Evolutionary conservation across 2,888 invertebrate genomes (phyloP).

Genomic region (Drosophila tanythrix): DNA sequence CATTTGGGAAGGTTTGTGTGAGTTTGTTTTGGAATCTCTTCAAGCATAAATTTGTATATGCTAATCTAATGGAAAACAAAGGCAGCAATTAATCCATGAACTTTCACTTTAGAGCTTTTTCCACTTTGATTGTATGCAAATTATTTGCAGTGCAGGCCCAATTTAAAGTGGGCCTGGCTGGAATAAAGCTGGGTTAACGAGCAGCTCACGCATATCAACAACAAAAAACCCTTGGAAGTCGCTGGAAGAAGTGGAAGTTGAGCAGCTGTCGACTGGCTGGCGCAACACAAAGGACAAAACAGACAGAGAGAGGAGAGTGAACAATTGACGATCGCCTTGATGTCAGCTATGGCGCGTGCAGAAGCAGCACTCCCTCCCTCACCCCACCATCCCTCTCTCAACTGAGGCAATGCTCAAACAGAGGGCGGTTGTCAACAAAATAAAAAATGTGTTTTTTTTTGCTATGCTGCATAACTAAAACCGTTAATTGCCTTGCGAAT

Average conservation of each 20-base stretch:
- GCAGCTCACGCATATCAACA: constrained; percentile 30
- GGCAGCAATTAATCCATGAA: constrained; percentile 68
- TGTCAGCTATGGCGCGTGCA: constrained; percentile 71
- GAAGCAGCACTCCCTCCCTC: neutral
- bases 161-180: constrained; percentile 34
- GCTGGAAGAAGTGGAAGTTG: constrained; percentile 14
- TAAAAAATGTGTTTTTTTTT: constrained; percentile 11
- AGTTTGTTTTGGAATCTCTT: neutral
- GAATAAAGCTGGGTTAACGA: constrained; percentile 40
- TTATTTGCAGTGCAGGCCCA: constrained; percentile 31
- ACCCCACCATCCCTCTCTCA: neutral
- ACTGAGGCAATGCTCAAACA: constrained; percentile 7
- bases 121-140: constrained; percentile 73
- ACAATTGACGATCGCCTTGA: constrained; percentile 47
- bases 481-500: constrained; percentile 71
- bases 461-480: constrained; percentile 43
- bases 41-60: constrained; percentile 44
- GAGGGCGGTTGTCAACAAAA: constrained; percentile 12
- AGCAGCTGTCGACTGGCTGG: constrained; percentile 41
- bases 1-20: constrained; percentile 32
- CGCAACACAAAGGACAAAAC: constrained; percentile 32
- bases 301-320: constrained; percentile 9
- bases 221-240: neutral
- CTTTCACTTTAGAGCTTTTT: constrained; percentile 62
- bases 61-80: constrained; percentile 67